Evolutionary conservation across 2,113 vertebrate genomes (phyloP), one percentile per base, ranked within the genome.

Genomic region (Cephalophus harveyi): DNA sequence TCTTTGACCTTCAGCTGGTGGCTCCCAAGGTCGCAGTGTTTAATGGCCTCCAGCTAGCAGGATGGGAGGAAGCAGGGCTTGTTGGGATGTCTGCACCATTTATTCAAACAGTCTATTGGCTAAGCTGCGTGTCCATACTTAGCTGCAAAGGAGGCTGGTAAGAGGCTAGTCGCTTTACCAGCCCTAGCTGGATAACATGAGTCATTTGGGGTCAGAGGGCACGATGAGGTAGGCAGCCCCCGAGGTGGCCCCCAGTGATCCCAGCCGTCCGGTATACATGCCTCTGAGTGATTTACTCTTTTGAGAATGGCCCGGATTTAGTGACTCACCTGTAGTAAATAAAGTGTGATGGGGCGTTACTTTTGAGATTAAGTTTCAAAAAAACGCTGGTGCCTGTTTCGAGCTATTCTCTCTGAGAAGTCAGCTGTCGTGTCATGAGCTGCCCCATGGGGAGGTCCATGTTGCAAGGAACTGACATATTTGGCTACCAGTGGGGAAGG

Each of bases 251-350:
- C 30, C 50, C 33, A 10, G 19, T 25, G 79, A 54, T 7, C 12
- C 79, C 30, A n/a, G 78, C 78, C 0, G 0, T n/a, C 30, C 0
- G 10, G 78, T 23, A n/a, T 54, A 6, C 30, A 1, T 0, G 0
- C n/a, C 30, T 82, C 13, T 54, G 48, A n/a, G 50, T 54, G 19
- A 54, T n/a, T 14, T n/a, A 33, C 19, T 82, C 50, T 82, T 50
- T 82, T n/a, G 50, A 52, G 50, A n/a, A 82, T n/a, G 50, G 30
- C 30, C 46, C 2, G 19, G 10, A 54, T 82, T 54, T 54, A 14
- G 79, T 52, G 50, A 54, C 30, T 82, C 79, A 54, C 11, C 52
- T 52, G 52, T 5, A 7, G 48, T 54, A 54, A 23, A 14, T 54
- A 8, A 54, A 14, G 12, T n/a, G 79, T 54, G 50, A 52, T 54